Evolutionary conservation across 2,888 invertebrate species (phyloP).

Genomic region (Lycocerus yunnanus): DNA sequence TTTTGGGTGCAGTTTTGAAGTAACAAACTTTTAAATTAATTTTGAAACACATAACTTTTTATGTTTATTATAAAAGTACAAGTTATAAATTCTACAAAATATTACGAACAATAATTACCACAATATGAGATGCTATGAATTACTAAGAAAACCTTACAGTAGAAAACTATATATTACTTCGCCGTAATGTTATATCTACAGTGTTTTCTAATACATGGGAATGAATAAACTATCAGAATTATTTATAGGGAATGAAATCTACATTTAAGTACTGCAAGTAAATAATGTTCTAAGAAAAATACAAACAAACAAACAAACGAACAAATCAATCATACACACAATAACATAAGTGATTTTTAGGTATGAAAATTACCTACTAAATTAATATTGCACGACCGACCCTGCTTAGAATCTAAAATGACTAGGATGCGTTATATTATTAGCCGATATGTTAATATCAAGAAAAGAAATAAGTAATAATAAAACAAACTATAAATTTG

Average conservation of each 20-base stretch:
- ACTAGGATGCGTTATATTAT: slow-evolving; percentile 53
- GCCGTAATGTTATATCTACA: background rate
- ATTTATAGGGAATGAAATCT: slow-evolving; percentile 25
- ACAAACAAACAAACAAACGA: no score
- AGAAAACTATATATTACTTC: background rate
- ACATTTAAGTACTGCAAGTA: slow-evolving; percentile 6
- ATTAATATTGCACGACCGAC: slow-evolving; percentile 27
- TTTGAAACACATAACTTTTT: background rate
- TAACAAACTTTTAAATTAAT: background rate
- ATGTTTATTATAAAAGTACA: slow-evolving; percentile 28
- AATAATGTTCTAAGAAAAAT: background rate
- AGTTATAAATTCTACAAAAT: slow-evolving; percentile 27
- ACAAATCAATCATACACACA: slow-evolving; percentile 13
- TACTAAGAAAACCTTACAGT: background rate
- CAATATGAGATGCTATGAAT: background rate
- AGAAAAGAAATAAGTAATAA: slow-evolving; percentile 33
- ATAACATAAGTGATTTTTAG: background rate
- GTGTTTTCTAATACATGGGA: slow-evolving; percentile 13
- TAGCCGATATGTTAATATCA: slow-evolving; percentile 50
- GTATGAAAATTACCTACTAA: background rate
- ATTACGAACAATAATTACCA: slow-evolving; percentile 8
- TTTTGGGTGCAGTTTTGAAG: background rate
- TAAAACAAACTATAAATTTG: slow-evolving; percentile 32
- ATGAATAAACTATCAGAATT: slow-evolving; percentile 21
- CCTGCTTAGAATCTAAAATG: slow-evolving; percentile 38